phyloP scores from a whole-genome alignment of 2,113 vertebrate species.

The Rynchops niger region DNA sequence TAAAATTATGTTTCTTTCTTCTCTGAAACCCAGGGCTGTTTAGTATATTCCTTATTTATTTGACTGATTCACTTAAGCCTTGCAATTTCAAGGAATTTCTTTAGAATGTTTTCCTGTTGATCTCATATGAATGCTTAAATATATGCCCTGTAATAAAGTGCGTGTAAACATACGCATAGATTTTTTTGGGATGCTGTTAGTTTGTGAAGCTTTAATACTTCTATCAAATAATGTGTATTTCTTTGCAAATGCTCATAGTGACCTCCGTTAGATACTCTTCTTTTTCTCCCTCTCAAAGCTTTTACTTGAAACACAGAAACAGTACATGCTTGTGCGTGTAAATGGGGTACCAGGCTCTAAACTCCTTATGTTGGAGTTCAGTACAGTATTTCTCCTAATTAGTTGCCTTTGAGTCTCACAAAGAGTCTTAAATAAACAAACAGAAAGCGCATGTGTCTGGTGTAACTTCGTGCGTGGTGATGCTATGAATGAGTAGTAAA shows the following conservation, averaged over 20 bases:
- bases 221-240: neutral
- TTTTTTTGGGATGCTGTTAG: neutral
- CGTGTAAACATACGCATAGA: neutral
- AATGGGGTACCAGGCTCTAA: neutral
- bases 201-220: neutral
- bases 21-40: neutral
- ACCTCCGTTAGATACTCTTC: neutral
- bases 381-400: constrained; percentile 18
- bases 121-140: neutral
- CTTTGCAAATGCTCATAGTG: neutral
- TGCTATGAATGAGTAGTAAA: neutral
- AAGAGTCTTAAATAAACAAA: constrained; percentile 38
- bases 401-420: constrained; percentile 36
- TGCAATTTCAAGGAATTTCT: neutral
- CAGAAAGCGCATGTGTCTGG: neutral
- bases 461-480: neutral
- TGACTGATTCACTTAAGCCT: neutral
- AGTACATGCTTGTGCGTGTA: neutral
- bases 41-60: neutral
- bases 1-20: neutral
- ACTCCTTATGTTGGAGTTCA: constrained; percentile 1
- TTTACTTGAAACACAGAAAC: neutral
- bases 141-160: neutral
- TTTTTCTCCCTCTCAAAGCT: neutral
- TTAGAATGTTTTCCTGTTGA: neutral